phyloP scores from a whole-genome alignment of 1,140 invertebrate genomes.

The Triops longicaudatus region DNA sequence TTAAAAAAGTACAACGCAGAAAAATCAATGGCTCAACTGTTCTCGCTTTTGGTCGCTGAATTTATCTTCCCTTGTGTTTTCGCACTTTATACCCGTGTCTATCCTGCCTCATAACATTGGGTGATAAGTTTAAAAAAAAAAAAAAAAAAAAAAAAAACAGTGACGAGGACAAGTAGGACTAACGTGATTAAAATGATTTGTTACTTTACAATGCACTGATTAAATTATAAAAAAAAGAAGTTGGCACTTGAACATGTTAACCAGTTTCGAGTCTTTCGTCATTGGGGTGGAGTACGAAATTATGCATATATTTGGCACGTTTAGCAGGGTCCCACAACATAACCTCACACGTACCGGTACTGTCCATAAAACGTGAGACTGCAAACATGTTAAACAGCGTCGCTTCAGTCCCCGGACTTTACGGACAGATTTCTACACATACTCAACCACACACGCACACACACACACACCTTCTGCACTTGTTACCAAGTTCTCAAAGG shows the following conservation, averaged over 20 bases:
- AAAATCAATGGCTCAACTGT: slow-evolving; percentile 15
- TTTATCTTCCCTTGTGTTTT: background rate
- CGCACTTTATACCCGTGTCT: background rate
- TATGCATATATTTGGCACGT: no score
- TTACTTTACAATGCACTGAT: no score
- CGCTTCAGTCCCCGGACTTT: background rate
- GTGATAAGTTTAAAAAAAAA: no score
- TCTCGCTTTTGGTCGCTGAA: background rate
- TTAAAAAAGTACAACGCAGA: background rate
- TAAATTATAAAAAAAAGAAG: no score
- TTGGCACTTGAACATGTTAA: no score
- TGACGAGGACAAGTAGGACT: no score
- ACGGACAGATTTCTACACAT: background rate
- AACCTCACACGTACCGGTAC: no score
- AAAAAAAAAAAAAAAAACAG: no score
- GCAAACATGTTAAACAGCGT: background rate
- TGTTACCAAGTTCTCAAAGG: background rate
- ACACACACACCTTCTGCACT: background rate
- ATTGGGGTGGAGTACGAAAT: no score
- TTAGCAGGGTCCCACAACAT: no score
- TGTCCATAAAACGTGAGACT: background rate
- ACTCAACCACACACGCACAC: background rate
- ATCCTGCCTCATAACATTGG: background rate
- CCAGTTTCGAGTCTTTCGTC: no score
- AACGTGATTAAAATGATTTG: no score